Conservation (phyloP, 2,797 vertebrate genomes). For the Apogon talboti region DNA sequence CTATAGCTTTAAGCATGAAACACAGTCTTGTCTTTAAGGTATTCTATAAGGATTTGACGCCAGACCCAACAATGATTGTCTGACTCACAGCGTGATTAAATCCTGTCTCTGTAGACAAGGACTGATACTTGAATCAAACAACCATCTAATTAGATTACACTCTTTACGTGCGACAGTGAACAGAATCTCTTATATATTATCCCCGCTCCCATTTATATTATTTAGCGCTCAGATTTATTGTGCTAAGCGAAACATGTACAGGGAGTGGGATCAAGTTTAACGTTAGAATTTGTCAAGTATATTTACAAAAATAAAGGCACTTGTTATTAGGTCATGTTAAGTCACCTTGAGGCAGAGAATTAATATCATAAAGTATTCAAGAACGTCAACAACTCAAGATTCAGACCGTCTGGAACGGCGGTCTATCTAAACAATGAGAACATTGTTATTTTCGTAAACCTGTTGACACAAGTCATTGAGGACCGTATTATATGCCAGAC, state of each 20-base stretch:
- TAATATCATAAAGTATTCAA: slow-evolving; percentile 85
- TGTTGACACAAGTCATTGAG: slow-evolving; percentile 78
- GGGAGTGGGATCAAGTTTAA: slow-evolving; percentile 68
- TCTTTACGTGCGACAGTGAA: slow-evolving; percentile 53
- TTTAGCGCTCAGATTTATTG: slow-evolving; percentile 74
- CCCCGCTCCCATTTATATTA: slow-evolving; percentile 71
- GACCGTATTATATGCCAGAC: slow-evolving; percentile 71
- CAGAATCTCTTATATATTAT: slow-evolving; percentile 69
- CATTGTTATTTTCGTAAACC: slow-evolving; percentile 88
- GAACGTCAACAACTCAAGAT: slow-evolving; percentile 86
- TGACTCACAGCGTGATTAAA: slow-evolving; percentile 59
- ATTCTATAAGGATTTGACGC: slow-evolving; percentile 31
- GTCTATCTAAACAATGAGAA: slow-evolving; percentile 88
- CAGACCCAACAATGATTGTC: slow-evolving; percentile 37
- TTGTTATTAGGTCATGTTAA: slow-evolving; percentile 78
- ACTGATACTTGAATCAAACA: slow-evolving; percentile 65
- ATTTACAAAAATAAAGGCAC: slow-evolving; percentile 75
- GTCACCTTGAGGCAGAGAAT: slow-evolving; percentile 74
- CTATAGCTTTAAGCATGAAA: slow-evolving; percentile 18
- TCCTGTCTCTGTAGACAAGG: slow-evolving; percentile 46
- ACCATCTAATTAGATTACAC: slow-evolving; percentile 75
- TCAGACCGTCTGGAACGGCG: slow-evolving; percentile 85
- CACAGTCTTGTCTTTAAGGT: slow-evolving; percentile 5
- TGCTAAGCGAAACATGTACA: slow-evolving; percentile 45
- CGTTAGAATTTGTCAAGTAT: slow-evolving; percentile 72